Evolutionary conservation across 1,140 invertebrate genomes (phyloP), one percentile per base, ranked within the genome.

Genomic region (Drosophila fuyamai): DNA sequence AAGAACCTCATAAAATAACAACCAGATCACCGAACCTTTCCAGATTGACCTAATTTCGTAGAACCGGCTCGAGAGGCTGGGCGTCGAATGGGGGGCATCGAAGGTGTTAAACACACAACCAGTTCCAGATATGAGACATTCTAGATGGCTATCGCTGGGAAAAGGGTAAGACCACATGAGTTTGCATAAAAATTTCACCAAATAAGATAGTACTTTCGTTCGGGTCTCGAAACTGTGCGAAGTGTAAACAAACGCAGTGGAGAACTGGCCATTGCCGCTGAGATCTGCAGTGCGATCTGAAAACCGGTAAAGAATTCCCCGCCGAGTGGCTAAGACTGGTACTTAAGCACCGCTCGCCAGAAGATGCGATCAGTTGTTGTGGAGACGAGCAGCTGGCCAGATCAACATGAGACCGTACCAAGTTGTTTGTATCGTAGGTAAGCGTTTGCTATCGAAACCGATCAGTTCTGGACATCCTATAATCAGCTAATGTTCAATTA

Each of bases 121-220:
- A 86, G 83, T 88, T 88, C 63, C 44, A 44, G 44, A 32, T 72
- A 60, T 60, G 43, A 76, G 73, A 41, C 81, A 79, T 83, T 83
- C 80, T 83, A 83, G 80, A 83, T 83, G 75, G 27, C 51, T 62
- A 78, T 76, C 67, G 35, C 36, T 14, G 73, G 72, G 76, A 53
- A 67, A 72, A 71, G 29, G 53, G 63, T 66, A 66, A 58, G 63
- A 70, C 55, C 81, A 82, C 65, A 83, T 83, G 76, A 80, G 76
- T 73, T 89, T 89, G 84, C 84, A 88, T 81, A 89, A 88, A 88
- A 83, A 81, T 89, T 88, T 89, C 84, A 89, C 83, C 79, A 77
- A 76, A 41, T 54, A 57, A 32, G 13, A 56, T 29, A 32, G 79
- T 82, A 86, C 82, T 86, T 86, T 86, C 83, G 70, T 79, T 72